phyloP scores from a whole-genome alignment of 2,888 invertebrate genomes.

The Acronicta alni region DNA sequence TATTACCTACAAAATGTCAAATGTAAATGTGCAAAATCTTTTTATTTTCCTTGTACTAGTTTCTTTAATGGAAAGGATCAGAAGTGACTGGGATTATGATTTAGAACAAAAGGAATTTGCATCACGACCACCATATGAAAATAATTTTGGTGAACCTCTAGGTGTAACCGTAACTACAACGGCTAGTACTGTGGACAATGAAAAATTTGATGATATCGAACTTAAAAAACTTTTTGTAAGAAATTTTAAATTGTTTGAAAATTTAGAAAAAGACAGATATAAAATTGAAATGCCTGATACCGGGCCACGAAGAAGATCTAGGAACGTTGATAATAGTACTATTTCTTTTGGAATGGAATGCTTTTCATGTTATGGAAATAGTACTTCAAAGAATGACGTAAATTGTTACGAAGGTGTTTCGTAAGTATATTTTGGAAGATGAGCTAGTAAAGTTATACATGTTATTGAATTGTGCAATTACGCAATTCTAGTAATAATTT shows the following conservation, averaged over 20 bases:
- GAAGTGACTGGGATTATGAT: constrained; percentile 55
- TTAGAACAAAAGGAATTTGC: constrained; percentile 64
- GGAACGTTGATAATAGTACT: constrained; percentile 32
- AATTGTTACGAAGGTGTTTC: constrained; percentile 66
- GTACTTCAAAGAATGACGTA: constrained; percentile 47
- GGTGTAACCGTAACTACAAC: constrained; percentile 58
- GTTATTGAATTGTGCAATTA: not conserved
- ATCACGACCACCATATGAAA: constrained; percentile 54
- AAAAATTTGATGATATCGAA: constrained; percentile 63
- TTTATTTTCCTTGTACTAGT: constrained; percentile 65
- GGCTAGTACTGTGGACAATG: constrained; percentile 54
- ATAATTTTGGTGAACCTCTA: constrained; percentile 58
- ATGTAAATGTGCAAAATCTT: constrained; percentile 54
- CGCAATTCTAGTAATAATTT: not conserved
- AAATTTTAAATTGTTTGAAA: constrained; percentile 58
- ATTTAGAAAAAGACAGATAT: constrained; percentile 38
- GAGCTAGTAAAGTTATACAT: no score
- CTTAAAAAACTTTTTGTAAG: constrained; percentile 53
- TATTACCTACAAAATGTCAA: constrained; percentile 52
- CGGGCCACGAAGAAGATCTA: constrained; percentile 52
- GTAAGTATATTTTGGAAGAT: constrained; percentile 57
- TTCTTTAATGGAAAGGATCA: constrained; percentile 60
- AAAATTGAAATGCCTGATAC: constrained; percentile 40
- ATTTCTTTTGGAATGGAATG: constrained; percentile 57
- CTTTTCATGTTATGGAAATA: constrained; percentile 63